Conservation (phyloP, 1,140 invertebrate genomes). For the Holcopasites calliopsidis region DNA sequence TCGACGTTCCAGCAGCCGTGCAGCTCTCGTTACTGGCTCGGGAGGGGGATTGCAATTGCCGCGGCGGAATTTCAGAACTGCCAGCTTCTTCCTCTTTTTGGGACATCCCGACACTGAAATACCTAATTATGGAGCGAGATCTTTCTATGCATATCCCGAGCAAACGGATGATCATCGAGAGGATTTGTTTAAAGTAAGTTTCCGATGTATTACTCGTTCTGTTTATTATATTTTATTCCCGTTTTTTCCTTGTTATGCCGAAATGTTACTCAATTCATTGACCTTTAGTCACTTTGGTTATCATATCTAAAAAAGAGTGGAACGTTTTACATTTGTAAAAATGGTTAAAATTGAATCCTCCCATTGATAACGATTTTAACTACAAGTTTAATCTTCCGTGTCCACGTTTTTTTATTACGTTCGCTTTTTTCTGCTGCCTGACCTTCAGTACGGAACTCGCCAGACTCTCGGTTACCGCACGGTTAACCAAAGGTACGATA, state of each 20-base stretch:
- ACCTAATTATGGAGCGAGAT: slow-evolving; percentile 9
- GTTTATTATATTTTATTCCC: too few species aligned
- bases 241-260: too few species aligned
- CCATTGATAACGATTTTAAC: too few species aligned
- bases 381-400: slow-evolving; percentile 44
- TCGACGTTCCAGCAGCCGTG: neutral
- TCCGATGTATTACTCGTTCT: too few species aligned
- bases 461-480: neutral
- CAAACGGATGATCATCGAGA: too few species aligned
- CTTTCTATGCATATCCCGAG: too few species aligned
- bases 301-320: too few species aligned
- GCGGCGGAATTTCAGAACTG: slow-evolving; percentile 15
- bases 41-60: slow-evolving; percentile 29
- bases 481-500: slow-evolving; percentile 6
- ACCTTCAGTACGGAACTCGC: neutral
- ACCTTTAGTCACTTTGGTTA: too few species aligned
- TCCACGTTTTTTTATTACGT: slow-evolving; percentile 31
- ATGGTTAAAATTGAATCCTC: too few species aligned
- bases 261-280: too few species aligned
- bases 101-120: neutral
- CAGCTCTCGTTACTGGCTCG: slow-evolving; percentile 12
- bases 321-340: too few species aligned
- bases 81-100: neutral
- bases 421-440: slow-evolving; percentile 1
- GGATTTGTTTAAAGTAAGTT: too few species aligned